These are phyloP conservation scores for Isichthys henryi DNA, from an alignment of 2,113 vertebrate species.

Conservation along the genomic window DNA sequence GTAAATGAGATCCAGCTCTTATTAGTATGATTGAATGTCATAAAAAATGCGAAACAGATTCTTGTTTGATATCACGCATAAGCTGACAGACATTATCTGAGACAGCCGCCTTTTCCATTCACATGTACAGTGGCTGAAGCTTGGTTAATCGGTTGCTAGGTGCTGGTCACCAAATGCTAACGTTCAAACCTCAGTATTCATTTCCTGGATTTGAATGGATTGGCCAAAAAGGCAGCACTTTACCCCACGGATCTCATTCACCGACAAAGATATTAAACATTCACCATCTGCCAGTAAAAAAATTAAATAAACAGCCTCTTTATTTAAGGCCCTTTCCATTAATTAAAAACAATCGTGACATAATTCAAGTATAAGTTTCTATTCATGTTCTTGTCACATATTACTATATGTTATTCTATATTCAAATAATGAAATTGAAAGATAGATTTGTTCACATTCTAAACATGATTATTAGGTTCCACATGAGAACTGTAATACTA, in stretches of 20 bases:
- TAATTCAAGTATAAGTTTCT: not conserved
- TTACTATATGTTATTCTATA: not conserved
- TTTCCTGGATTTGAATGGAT: not conserved
- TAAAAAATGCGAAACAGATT: conserved; percentile 6
- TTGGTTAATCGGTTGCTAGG: conserved; percentile 3
- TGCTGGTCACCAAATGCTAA: not conserved
- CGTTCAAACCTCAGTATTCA: not conserved
- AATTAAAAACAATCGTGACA: not conserved
- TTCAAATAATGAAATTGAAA: not conserved
- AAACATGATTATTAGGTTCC: not conserved
- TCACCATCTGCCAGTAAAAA: not conserved
- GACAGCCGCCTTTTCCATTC: not conserved
- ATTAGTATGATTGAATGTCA: not conserved
- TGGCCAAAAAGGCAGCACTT: not conserved
- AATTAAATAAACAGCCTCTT: not conserved
- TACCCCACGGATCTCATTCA: not conserved
- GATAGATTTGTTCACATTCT: not conserved
- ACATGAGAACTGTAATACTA: not conserved
- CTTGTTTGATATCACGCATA: not conserved
- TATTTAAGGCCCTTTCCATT: not conserved
- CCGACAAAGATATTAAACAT: not conserved
- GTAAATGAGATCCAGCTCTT: not conserved
- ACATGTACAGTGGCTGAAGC: not conserved
- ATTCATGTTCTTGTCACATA: not conserved
- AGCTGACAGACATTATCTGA: not conserved